These are phyloP conservation scores for Philypnodon macrostomus DNA, from an alignment of 2,797 vertebrate species.

Conservation along the genomic window DNA sequence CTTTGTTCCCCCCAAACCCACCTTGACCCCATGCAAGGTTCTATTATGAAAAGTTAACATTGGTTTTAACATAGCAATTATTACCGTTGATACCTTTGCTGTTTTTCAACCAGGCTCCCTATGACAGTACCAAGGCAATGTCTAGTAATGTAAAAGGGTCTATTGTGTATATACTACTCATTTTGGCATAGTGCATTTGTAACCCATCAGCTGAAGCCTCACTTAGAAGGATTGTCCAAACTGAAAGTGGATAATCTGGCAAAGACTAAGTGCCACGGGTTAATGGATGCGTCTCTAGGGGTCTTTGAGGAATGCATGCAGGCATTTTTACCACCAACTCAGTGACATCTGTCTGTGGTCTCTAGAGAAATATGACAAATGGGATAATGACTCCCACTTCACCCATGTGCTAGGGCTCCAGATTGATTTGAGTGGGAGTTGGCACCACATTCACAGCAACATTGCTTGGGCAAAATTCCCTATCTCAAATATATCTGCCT, in stretches of 20 bases:
- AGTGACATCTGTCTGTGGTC: constrained; percentile 58
- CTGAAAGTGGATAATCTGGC: constrained; percentile 32
- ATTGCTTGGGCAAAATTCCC: not conserved
- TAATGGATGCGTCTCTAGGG: constrained; percentile 62
- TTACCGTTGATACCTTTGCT: no score
- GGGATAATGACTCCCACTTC: constrained; percentile 20
- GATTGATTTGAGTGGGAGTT: constrained; percentile 10
- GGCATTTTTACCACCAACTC: constrained; percentile 37
- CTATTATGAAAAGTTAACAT: no score
- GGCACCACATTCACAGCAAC: constrained; percentile 7
- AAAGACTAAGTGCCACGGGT: constrained; percentile 24
- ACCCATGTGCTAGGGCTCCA: constrained; percentile 2
- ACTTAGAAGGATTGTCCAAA: constrained; percentile 1
- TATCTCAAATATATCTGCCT: constrained; percentile 9
- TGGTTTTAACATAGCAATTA: no score
- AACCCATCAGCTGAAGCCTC: constrained; percentile 20
- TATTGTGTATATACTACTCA: no score
- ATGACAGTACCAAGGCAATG: no score
- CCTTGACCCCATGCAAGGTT: no score
- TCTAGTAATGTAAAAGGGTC: no score
- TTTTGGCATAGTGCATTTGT: no score
- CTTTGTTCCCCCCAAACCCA: no score
- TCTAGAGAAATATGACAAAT: constrained; percentile 54
- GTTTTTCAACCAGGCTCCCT: no score
- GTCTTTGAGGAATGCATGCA: constrained; percentile 47